Evolutionary conservation across 2,113 vertebrate genomes (phyloP).

Genomic region (Leptobrachium leishanense): DNA sequence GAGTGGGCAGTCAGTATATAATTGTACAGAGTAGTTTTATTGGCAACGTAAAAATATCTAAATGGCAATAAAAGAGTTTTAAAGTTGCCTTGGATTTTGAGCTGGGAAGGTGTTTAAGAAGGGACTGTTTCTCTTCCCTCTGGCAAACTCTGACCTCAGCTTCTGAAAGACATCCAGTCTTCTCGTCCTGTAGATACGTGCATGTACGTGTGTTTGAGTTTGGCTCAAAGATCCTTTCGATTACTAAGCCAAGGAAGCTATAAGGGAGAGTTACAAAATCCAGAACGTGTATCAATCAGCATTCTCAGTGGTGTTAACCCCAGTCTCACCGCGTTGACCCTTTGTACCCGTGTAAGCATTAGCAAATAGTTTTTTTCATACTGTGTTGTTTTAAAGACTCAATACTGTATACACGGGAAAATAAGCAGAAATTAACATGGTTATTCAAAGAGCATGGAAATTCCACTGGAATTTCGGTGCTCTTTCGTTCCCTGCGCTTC

Average conservation of each 20-base stretch:
- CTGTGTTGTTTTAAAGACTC: neutral
- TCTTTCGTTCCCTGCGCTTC: no score
- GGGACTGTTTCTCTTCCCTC: slow-evolving; percentile 21
- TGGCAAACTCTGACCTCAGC: slow-evolving; percentile 44
- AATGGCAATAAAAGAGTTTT: slow-evolving; percentile 29
- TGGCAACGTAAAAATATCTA: slow-evolving; percentile 22
- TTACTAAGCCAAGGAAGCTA: slow-evolving; percentile 35
- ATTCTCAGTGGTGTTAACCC: slow-evolving; percentile 8
- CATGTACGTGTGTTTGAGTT: slow-evolving; percentile 34
- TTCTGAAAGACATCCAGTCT: slow-evolving; percentile 48
- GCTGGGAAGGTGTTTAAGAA: slow-evolving; percentile 43
- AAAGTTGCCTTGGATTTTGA: slow-evolving; percentile 19
- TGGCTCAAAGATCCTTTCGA: slow-evolving; percentile 40
- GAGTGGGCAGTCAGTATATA: slow-evolving; percentile 37
- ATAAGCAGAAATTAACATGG: no score
- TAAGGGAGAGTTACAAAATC: slow-evolving; percentile 21
- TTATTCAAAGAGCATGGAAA: no score
- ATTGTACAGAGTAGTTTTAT: slow-evolving; percentile 44
- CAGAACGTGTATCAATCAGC: slow-evolving; percentile 35
- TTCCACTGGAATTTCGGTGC: no score
- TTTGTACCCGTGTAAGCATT: slow-evolving; percentile 6
- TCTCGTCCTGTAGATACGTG: slow-evolving; percentile 16
- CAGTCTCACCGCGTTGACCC: slow-evolving; percentile 28
- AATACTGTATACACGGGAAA: no score
- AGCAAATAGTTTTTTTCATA: neutral